Base-by-base conservation (phyloP, 2,888 invertebrate species). In the Habrosyne pyritoides region DNA sequence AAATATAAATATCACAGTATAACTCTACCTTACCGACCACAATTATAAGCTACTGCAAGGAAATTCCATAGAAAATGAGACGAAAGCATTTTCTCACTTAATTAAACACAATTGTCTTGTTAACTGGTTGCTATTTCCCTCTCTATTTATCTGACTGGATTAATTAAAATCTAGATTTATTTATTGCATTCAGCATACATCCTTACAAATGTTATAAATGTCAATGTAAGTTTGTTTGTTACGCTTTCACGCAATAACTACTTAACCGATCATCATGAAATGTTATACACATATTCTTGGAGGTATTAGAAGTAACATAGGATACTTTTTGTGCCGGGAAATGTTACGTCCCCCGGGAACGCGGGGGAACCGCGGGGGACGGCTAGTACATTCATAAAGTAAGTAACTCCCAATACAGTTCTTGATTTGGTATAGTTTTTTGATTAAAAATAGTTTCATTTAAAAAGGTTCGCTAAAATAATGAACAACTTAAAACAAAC, bases 61-160 rank as follows among this genome's bases (percentile, higher is more conserved):
- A 60, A 53, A 60, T 63, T 55, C 63, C 59, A 49, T 18, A 63
- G 57, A 57, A 61, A 67, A 65, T 66, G 28, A 63, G 47, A 59
- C 49, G 14, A 64, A 67, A 61, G 55, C 62, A 66, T 69, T 66
- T 65, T 63, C 69, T 61, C 64, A 64, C 66, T 63, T 65, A 62
- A 67, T 66, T 67, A 60, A 58, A 52, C 57, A 55, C 57, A 67
- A 67, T 66, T 64, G 63, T 56, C 54, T 61, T 47, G 61, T 69
- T 64, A 58, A 56, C 52, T 47, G 47, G 49, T 52, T 18, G 18
- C 42, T 42, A 42, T 42, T 42, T 42, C 42, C 50, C 30, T 46
- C 26, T 52, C 53, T 51, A 53, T 54, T 56, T 50, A 54, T 8
- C 28, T 14, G 12, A 28, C 30, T 21, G 7, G 48, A 18, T 50